These are phyloP conservation scores for Rhagonycha lutea DNA, from an alignment of 2,888 invertebrate genomes.

Conservation along the genomic window DNA sequence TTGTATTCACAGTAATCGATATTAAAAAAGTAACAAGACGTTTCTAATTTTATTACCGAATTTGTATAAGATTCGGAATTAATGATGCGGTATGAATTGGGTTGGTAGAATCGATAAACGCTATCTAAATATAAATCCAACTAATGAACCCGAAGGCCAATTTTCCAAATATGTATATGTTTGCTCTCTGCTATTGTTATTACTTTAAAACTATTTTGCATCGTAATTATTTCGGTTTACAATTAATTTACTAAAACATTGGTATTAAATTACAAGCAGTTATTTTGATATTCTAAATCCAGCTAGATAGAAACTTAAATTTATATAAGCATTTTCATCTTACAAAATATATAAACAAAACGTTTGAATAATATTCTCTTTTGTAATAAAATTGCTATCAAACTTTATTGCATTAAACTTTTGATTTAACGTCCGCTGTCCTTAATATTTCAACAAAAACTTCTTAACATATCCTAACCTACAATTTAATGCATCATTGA, in stretches of 20 bases:
- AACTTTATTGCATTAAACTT: neutral
- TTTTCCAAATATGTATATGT: neutral
- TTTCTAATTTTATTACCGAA: conserved; percentile 19
- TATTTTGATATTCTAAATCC: neutral
- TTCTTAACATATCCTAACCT: neutral
- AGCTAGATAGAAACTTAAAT: neutral
- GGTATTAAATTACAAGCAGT: neutral
- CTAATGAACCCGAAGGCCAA: neutral
- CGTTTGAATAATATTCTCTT: neutral
- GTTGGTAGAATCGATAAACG: conserved; percentile 12
- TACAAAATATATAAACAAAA: neutral
- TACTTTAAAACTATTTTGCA: neutral
- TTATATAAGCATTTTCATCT: neutral
- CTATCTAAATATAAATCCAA: conserved; percentile 10
- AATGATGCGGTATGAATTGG: conserved; percentile 14
- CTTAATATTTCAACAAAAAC: neutral
- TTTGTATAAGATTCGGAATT: conserved; percentile 11
- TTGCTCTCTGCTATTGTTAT: neutral
- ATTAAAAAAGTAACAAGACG: conserved; percentile 8
- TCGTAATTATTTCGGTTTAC: neutral
- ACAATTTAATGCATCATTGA: neutral
- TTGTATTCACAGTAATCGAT: conserved; percentile 19
- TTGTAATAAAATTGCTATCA: neutral
- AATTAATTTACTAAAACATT: neutral
- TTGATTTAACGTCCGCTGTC: neutral